A percentile compares a stretch with the other conserved stretches of the same genome.
These are phyloP conservation scores for Dipodomys merriami DNA, from an alignment of 2,113 vertebrate genomes.

Conservation along the genomic window DNA sequence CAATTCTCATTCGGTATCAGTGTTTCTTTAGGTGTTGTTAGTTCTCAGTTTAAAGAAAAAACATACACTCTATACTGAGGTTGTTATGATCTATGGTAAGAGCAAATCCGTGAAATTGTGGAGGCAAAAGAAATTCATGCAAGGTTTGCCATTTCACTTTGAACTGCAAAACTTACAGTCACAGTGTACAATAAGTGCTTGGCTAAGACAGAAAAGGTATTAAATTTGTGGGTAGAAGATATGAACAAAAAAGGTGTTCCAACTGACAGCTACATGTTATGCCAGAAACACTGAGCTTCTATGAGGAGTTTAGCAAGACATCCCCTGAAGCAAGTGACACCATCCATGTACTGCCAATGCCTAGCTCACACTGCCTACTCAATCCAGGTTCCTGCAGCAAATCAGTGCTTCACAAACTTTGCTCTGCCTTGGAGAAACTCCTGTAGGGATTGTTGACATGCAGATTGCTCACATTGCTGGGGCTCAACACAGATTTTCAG, in stretches of 20 bases:
- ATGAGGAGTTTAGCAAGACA: background rate
- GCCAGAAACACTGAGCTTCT: background rate
- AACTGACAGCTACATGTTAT: background rate
- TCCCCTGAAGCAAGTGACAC: background rate
- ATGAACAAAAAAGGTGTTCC: background rate
- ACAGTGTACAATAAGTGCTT: background rate
- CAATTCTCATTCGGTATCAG: background rate
- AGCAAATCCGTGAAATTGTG: background rate
- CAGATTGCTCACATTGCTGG: background rate
- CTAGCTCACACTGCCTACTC: background rate
- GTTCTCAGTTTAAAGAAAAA: slow-evolving; percentile 3
- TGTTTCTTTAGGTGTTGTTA: no score
- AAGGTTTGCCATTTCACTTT: background rate
- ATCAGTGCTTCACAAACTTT: background rate
- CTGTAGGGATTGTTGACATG: background rate
- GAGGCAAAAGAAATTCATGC: background rate
- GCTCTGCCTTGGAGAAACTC: background rate
- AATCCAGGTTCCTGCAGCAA: background rate
- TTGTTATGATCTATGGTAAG: background rate
- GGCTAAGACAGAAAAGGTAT: background rate
- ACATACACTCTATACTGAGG: background rate
- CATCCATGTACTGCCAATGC: background rate
- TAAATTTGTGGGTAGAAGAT: background rate
- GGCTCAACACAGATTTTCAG: background rate
- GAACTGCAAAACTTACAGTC: background rate